These are phyloP conservation scores for Camptogramma bilineatum DNA, from an alignment of 2,888 invertebrate species.

Conservation along the genomic window DNA sequence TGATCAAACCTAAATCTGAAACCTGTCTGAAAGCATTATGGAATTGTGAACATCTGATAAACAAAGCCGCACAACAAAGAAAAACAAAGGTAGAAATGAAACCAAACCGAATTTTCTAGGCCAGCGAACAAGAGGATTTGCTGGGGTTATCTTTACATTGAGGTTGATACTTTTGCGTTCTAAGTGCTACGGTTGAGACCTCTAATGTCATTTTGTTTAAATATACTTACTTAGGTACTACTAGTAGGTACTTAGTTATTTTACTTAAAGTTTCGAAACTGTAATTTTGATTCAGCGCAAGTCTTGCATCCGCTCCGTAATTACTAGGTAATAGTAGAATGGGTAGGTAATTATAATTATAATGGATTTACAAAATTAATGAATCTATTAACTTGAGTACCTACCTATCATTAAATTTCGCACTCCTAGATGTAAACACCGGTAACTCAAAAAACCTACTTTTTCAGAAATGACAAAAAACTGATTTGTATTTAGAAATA, in stretches of 20 bases:
- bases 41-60: constrained; percentile 25
- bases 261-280: background rate
- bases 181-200: background rate
- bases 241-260: no score
- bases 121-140: constrained; percentile 1
- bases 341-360: no score
- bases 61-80: constrained; percentile 27
- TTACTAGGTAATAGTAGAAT: background rate
- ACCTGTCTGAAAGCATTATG: background rate
- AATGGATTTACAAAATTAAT: no score
- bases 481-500: no score
- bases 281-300: background rate
- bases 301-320: background rate
- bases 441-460: no score
- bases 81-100: constrained; percentile 23
- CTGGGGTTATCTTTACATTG: background rate
- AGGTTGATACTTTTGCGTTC: background rate
- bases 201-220: background rate
- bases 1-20: background rate
- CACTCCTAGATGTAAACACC: no score
- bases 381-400: no score
- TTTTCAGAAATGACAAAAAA: no score
- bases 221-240: no score
- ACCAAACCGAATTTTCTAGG: constrained; percentile 37
- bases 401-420: no score